These are phyloP conservation scores for Erebia palarica DNA, from an alignment of 2,888 invertebrate genomes.

Conservation along the genomic window DNA sequence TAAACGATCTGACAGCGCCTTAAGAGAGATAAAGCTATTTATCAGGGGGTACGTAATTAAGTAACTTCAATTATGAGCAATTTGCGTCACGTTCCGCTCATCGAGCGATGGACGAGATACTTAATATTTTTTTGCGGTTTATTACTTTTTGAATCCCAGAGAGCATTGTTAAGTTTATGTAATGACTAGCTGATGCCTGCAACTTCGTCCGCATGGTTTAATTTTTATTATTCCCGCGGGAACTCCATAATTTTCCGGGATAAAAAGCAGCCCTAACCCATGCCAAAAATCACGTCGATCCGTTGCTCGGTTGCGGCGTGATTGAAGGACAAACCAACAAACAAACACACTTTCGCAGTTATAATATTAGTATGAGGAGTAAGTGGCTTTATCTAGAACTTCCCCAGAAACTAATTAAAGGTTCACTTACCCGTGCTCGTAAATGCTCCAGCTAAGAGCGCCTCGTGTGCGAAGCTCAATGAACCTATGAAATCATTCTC, in stretches of 20 bases:
- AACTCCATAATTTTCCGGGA: too few relatives aligned
- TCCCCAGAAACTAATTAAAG: conserved; percentile 8
- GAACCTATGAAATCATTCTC: conserved; percentile 21
- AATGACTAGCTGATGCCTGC: too few relatives aligned
- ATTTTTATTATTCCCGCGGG: too few relatives aligned
- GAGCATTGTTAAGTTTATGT: conserved; percentile 1
- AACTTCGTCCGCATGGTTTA: too few relatives aligned
- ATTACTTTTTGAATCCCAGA: background rate
- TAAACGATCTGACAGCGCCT: conserved; percentile 40
- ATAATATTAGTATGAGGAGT: too few relatives aligned
- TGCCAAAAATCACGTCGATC: too few relatives aligned
- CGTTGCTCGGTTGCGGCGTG: too few relatives aligned
- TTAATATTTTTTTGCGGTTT: conserved; percentile 5
- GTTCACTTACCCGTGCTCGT: conserved; percentile 16
- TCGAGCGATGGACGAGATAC: conserved; percentile 26
- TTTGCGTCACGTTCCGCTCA: conserved; percentile 40
- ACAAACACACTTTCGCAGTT: too few relatives aligned
- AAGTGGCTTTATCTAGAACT: conserved; percentile 12
- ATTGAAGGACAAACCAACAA: too few relatives aligned
- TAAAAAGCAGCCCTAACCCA: too few relatives aligned
- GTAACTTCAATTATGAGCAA: conserved; percentile 43
- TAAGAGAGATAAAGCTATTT: conserved; percentile 70
- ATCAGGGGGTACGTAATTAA: conserved; percentile 46
- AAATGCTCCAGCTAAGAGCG: background rate
- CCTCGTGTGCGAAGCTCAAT: conserved; percentile 15